Evolutionary conservation across 1,140 invertebrate species (phyloP), one percentile per base, ranked within the genome.

Genomic region (Ceratitis capitata): DNA sequence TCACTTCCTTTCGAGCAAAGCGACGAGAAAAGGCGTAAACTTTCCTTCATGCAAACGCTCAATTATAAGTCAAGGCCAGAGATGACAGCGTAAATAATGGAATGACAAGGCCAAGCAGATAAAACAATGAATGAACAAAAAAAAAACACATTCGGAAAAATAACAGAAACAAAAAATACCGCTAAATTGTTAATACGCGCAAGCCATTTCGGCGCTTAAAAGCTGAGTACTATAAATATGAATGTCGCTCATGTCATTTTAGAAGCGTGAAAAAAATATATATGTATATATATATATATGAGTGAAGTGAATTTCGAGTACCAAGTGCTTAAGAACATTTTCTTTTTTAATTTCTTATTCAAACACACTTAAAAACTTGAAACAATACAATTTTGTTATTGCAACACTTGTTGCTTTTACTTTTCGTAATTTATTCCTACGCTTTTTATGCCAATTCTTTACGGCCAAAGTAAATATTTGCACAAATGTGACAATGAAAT

Each of bases 401-500:
- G 32, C 32, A 19, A 69, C 12, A 69, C 0, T n/a, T 69, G 29
- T 16, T 39, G 9, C 7, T 53, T 23, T 23, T 53, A 53, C 19
- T n/a, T 16, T 53, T n/a, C 26, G 23, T 61, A 26, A 1, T 32
- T 64, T 35, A 12, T 35, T 78, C 23, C n/a, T 4, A n/a, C 7
- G 45, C 26, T 47, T 61, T 69, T 32, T 16, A 45, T 35, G 23
- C n/a, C 14, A 3, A 45, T 12, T 10, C 19, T 78, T 45, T 23
- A 23, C 45, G 69, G 42, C 39, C 69, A 42, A 78, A 45, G 45
- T 78, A 78, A 78, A 78, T 78, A 78, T 78, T 78, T 78, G 35
- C 39, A 26, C 39, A 78, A 47, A 78, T 78, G 42, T 78, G 69
- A 78, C 69, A 78, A 45, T 78, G 69, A 78, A 29, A 45, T 26